These are phyloP conservation scores for Corythornis leucogaster DNA, from an alignment of 2,797 vertebrate genomes.

Conservation along the genomic window DNA sequence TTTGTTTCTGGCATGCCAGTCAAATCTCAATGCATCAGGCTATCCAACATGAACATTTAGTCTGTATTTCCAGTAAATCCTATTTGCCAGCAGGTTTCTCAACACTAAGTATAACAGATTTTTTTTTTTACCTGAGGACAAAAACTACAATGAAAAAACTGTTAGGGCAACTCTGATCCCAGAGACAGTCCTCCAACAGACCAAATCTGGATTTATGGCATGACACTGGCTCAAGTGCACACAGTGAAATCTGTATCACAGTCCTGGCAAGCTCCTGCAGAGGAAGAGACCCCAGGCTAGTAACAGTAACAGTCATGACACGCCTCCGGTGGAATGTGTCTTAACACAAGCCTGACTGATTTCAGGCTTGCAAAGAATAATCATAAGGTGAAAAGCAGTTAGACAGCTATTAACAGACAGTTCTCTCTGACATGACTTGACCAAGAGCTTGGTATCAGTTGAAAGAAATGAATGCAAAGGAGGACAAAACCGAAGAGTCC, in stretches of 20 bases:
- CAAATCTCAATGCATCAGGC: background rate
- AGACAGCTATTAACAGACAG: background rate
- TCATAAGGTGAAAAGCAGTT: background rate
- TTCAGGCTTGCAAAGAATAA: background rate
- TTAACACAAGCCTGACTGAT: background rate
- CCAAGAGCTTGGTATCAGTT: background rate
- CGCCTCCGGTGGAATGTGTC: conserved; percentile 7
- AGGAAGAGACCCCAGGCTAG: conserved; percentile 26
- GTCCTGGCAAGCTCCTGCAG: background rate
- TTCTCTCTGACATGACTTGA: background rate
- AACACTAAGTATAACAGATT: background rate
- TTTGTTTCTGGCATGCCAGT: background rate
- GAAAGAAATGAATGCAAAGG: background rate
- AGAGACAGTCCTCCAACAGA: background rate
- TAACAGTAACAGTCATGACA: conserved; percentile 51
- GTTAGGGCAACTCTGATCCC: background rate
- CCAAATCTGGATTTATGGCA: background rate
- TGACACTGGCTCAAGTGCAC: background rate
- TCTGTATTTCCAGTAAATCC: background rate
- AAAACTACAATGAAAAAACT: background rate
- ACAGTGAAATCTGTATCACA: background rate
- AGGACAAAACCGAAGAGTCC: background rate
- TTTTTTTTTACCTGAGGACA: background rate
- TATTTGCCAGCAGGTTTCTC: background rate
- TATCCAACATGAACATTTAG: background rate